These are phyloP conservation scores for Augiades crinisus DNA, from an alignment of 2,888 invertebrate species.

Conservation along the genomic window DNA sequence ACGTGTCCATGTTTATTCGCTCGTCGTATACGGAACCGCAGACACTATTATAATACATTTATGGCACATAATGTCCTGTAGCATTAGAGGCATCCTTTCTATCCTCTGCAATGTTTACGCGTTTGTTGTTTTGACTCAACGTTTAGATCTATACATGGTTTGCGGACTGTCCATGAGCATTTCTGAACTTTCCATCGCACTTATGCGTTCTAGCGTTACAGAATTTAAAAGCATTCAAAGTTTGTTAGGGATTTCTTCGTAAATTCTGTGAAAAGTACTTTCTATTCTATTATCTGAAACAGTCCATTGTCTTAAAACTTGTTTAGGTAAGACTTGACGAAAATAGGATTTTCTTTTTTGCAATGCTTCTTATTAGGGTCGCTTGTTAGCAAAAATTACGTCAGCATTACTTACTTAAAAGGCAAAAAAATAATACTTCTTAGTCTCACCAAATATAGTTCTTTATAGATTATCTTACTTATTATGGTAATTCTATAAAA, in stretches of 20 bases:
- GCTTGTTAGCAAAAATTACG: background rate
- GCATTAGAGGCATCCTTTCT: background rate
- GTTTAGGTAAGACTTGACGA: too few relatives aligned
- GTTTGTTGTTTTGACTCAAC: constrained; percentile 3
- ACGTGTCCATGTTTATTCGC: background rate
- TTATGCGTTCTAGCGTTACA: background rate
- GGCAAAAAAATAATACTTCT: background rate
- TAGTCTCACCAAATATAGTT: too few relatives aligned
- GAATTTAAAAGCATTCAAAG: background rate
- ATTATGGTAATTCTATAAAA: too few relatives aligned
- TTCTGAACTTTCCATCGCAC: background rate
- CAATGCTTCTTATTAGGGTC: background rate
- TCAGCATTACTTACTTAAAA: background rate
- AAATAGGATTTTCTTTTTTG: background rate
- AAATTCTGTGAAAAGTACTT: too few relatives aligned
- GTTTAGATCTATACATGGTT: background rate
- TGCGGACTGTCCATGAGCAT: background rate
- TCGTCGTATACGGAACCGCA: constrained; percentile 6
- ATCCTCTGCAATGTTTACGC: constrained; percentile 3
- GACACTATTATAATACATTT: constrained; percentile 14
- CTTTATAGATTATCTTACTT: too few relatives aligned
- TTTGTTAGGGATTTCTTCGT: too few relatives aligned
- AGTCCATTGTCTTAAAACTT: too few relatives aligned
- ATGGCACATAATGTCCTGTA: constrained; percentile 3
- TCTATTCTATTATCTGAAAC: too few relatives aligned